A percentile compares a stretch with the other conserved stretches of the same genome.
Evolutionary conservation across 2,113 vertebrate genomes (phyloP).

Genomic region (Pseudopipra pipra): DNA sequence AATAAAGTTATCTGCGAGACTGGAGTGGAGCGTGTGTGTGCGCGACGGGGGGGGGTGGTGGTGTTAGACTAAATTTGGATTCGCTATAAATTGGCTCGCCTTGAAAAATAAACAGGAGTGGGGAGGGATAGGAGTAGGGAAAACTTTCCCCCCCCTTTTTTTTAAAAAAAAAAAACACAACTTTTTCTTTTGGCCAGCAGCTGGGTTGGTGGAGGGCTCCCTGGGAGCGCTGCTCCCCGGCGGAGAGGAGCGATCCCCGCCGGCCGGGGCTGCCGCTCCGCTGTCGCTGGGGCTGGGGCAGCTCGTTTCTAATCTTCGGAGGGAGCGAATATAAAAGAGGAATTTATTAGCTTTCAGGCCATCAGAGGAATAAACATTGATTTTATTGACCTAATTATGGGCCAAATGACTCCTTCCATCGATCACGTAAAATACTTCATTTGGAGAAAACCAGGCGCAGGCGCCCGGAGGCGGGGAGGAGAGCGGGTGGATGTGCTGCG

Average conservation of each 20-base stretch:
- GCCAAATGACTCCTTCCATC: conserved; percentile 69
- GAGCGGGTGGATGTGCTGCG: conserved; percentile 49
- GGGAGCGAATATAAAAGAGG: conserved; percentile 60
- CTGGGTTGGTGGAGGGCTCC: neutral
- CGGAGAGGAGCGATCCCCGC: neutral
- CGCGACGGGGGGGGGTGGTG: too few species aligned
- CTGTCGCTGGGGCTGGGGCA: neutral
- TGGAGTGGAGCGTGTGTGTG: neutral
- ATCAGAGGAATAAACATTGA: conserved; percentile 66
- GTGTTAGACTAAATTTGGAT: neutral
- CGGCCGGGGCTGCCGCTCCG: neutral
- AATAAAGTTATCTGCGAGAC: conserved; percentile 20
- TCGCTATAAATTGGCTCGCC: neutral
- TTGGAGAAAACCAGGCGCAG: conserved; percentile 59
- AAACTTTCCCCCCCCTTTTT: neutral
- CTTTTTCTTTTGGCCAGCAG: neutral
- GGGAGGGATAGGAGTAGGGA: too few species aligned
- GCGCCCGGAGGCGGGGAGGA: conserved; percentile 33
- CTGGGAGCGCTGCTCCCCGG: neutral
- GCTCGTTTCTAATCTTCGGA: conserved; percentile 38
- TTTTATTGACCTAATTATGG: conserved; percentile 73
- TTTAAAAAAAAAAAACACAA: neutral
- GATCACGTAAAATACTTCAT: conserved; percentile 68
- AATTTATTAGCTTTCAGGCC: conserved; percentile 65
- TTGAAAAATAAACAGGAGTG: neutral